Base-by-base conservation (phyloP, 1,140 invertebrate species). In the Neodiprion virginianus region DNA sequence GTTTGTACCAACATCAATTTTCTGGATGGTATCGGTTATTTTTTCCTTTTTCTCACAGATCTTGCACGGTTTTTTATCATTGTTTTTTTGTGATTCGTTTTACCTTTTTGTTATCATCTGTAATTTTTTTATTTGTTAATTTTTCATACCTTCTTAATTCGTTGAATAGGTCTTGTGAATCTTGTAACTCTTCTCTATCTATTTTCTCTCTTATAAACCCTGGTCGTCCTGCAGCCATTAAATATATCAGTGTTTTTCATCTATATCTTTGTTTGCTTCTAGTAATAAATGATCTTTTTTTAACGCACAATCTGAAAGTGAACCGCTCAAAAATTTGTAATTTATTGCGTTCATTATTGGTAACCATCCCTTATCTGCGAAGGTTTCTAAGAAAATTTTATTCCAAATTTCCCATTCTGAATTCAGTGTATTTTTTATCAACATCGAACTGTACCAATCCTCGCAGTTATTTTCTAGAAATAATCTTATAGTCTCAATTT, bases 1-100 rank as follows among this genome's bases (percentile, higher is more conserved):
- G 67, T 72, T 28, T 67, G 67, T 1, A 76, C 74, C 71, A 69
- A 40, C 66, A 72, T 75, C 68, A 68, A 9, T 75, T 50, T 48
- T 71, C 23, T 53, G 69, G 67, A 12, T 72, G 53, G n/a, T 72
- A 61, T 74, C 73, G 69, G 8, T 48, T 21, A 69, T 40, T 12
- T 69, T 72, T 75, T 2, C 40, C 47, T 17, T 47, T 1, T 69
- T 28, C 8, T 69, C 71, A 72, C 67, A 72, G 9, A 66, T 69
- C 12, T 40, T 74, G 17, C 17, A 17, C 73, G 14, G 70, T 74
- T 67, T 74, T 69, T 7, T 7, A 48, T n/a, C 48, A 11, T 65
- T 69, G 23, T 61, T 69, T 10, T 1, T 4, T 21, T 8, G 70
- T 69, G 12, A 65, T 12, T 17, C 69, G 66, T 74, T 53, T 74